Conservation (phyloP, 2,888 invertebrate genomes). For the Synanthedon formicaeformis region DNA sequence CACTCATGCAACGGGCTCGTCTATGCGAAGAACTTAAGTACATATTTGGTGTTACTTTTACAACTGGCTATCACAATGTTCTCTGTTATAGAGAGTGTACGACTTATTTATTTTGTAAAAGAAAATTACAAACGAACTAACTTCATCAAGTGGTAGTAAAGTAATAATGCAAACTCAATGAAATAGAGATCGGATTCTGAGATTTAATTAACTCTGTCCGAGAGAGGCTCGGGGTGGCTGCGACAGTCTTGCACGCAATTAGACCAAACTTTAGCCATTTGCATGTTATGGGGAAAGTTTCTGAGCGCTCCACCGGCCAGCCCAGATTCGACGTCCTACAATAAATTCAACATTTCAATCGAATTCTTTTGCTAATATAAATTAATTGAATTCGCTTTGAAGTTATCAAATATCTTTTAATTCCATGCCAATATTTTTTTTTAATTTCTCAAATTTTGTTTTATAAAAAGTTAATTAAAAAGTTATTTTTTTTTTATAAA, state of each 20-base stretch:
- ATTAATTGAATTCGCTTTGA: constrained; percentile 3
- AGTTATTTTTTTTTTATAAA: no score
- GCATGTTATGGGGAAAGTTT: constrained; percentile 63
- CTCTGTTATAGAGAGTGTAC: no score
- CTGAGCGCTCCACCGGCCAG: constrained; percentile 17
- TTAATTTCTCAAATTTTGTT: no score
- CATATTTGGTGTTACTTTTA: no score
- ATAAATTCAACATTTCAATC: constrained; percentile 34
- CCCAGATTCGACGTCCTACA: constrained; percentile 7
- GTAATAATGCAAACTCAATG: background rate
- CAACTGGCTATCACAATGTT: no score
- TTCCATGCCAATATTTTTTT: background rate
- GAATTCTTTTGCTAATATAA: constrained; percentile 45
- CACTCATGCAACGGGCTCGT: no score
- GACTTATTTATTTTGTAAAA: no score
- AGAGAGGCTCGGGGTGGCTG: constrained; percentile 16
- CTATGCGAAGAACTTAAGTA: no score
- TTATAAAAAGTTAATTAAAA: no score
- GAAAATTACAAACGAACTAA: no score
- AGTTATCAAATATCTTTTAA: constrained; percentile 6
- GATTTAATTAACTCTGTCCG: constrained; percentile 33
- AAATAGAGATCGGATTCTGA: constrained; percentile 4
- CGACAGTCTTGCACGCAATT: constrained; percentile 35
- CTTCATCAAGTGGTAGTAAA: background rate
- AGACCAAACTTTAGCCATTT: constrained; percentile 56